These are phyloP conservation scores for Diadegma fenestrale DNA, from an alignment of 2,888 invertebrate species.

Conservation along the genomic window DNA sequence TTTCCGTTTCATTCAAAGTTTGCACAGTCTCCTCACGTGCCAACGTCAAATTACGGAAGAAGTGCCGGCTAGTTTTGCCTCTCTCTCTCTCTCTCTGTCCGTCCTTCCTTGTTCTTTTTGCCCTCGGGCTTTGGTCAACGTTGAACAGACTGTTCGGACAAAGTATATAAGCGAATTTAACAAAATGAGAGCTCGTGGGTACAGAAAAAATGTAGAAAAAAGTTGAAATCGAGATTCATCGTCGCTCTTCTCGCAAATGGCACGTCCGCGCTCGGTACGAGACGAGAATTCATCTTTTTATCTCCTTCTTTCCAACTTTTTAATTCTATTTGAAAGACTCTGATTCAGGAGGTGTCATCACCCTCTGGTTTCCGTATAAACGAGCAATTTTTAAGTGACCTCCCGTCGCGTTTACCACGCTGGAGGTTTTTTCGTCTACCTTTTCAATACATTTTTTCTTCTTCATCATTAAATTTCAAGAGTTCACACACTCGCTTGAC, in stretches of 20 bases:
- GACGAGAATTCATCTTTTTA: slow-evolving; percentile 63
- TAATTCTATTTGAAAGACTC: slow-evolving; percentile 50
- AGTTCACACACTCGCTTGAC: slow-evolving; percentile 12
- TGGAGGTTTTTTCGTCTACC: slow-evolving; percentile 10
- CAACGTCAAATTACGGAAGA: slow-evolving; percentile 79
- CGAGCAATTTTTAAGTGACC: slow-evolving; percentile 49
- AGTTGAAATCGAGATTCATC: slow-evolving; percentile 55
- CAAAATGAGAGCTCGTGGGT: slow-evolving; percentile 42
- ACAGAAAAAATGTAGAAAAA: slow-evolving; percentile 52
- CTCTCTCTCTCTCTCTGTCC: slow-evolving; percentile 37
- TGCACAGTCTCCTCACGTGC: slow-evolving; percentile 81
- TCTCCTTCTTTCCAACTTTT: background rate
- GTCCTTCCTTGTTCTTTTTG: slow-evolving; percentile 2
- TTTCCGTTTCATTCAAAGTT: slow-evolving; percentile 68
- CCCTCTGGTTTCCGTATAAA: slow-evolving; percentile 57
- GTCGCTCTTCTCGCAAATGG: slow-evolving; percentile 21
- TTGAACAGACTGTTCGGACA: slow-evolving; percentile 63
- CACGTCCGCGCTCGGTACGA: slow-evolving; percentile 50
- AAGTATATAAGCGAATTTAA: slow-evolving; percentile 41
- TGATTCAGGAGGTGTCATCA: slow-evolving; percentile 63
- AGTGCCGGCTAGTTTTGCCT: slow-evolving; percentile 63
- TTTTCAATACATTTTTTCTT: background rate
- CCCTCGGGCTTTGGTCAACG: slow-evolving; percentile 52
- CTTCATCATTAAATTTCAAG: background rate
- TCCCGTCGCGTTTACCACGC: slow-evolving; percentile 37